A percentile compares a stretch with the other conserved stretches of the same genome.
These are phyloP conservation scores for Pterois miles DNA, from an alignment of 2,797 vertebrate species.

Conservation along the genomic window DNA sequence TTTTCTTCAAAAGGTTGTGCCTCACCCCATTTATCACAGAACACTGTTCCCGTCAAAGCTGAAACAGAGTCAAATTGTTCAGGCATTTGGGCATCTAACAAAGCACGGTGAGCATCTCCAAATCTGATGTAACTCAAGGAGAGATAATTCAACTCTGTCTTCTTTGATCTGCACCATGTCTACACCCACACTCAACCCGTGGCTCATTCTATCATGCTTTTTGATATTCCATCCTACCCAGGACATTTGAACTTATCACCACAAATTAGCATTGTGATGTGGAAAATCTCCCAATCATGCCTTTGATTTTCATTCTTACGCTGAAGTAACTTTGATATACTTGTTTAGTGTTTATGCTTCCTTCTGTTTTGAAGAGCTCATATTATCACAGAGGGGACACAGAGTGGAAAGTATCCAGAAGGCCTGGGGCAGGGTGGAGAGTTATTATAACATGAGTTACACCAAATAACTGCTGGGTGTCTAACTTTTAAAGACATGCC, in stretches of 20 bases:
- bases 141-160: slow-evolving; percentile 53
- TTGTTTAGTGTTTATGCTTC: slow-evolving; percentile 29
- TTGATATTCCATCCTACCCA: slow-evolving; percentile 64
- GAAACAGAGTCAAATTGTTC: slow-evolving; percentile 68
- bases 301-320: slow-evolving; percentile 30
- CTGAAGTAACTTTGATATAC: slow-evolving; percentile 35
- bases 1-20: slow-evolving; percentile 74
- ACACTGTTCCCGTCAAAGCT: slow-evolving; percentile 57
- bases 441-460: slow-evolving; percentile 8
- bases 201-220: slow-evolving; percentile 32
- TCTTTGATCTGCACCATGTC: slow-evolving; percentile 65
- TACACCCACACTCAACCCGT: slow-evolving; percentile 44
- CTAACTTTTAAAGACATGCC: neutral
- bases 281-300: slow-evolving; percentile 49
- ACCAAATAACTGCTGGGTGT: neutral
- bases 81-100: slow-evolving; percentile 61
- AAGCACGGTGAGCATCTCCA: slow-evolving; percentile 57
- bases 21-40: slow-evolving; percentile 68
- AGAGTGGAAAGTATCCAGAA: slow-evolving; percentile 18
- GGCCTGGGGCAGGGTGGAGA: slow-evolving; percentile 2
- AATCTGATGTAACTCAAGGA: slow-evolving; percentile 69
- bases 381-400: slow-evolving; percentile 25
- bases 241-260: slow-evolving; percentile 34
- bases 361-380: slow-evolving; percentile 12
- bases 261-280: slow-evolving; percentile 52